phyloP scores from a whole-genome alignment of 2,113 vertebrate genomes.

The Chascanopsetta lugubris region DNA sequence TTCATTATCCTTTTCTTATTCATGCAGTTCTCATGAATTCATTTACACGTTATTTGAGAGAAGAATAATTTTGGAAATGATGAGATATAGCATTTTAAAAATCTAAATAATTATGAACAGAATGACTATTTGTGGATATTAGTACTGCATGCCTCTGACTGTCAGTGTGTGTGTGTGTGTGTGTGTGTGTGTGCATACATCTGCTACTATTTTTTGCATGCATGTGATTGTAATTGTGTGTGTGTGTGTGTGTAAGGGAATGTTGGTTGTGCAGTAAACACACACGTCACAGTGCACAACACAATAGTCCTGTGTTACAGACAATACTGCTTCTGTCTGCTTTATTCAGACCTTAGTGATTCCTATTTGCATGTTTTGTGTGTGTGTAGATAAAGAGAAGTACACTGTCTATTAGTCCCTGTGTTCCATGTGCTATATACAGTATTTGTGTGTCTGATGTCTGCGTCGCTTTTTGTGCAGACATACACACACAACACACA shows the following conservation, averaged over 20 bases:
- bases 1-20: no score
- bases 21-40: no score
- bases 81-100: no score
- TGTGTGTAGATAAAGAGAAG: conserved; percentile 26
- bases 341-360: conserved; percentile 68
- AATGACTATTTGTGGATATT: no score
- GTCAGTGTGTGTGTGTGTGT: not conserved
- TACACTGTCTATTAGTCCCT: conserved; percentile 33
- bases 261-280: conserved; percentile 51
- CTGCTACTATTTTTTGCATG: not conserved
- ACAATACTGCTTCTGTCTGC: conserved; percentile 67
- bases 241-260: conserved; percentile 10
- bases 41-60: no score
- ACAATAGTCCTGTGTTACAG: conserved; percentile 65
- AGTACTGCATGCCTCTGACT: not conserved
- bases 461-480: conserved; percentile 24
- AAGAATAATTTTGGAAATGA: no score
- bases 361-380: conserved; percentile 59
- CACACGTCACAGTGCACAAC: conserved; percentile 46
- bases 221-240: conserved; percentile 12
- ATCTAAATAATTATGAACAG: no score
- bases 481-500: no score
- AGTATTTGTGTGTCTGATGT: conserved; percentile 17
- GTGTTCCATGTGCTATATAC: conserved; percentile 13
- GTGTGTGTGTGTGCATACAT: not conserved